Evolutionary conservation across 1,140 invertebrate genomes (phyloP).

Genomic region (Pseudachorutes palmiensis): DNA sequence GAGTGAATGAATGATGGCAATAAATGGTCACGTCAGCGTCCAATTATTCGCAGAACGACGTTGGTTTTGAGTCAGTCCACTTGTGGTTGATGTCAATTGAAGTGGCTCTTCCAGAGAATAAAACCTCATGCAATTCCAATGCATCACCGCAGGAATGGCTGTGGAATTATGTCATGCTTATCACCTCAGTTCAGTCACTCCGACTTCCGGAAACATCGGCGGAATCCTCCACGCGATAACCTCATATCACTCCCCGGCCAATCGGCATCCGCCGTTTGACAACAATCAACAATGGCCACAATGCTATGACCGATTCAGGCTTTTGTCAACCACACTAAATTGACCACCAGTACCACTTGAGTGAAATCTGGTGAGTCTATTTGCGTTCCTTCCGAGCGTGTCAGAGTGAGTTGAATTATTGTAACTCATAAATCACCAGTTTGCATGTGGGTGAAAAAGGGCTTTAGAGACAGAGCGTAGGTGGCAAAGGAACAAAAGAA

Average conservation of each 20-base stretch:
- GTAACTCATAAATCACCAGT: neutral
- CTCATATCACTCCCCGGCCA: too few relatives aligned
- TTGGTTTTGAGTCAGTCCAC: neutral
- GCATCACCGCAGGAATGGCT: too few relatives aligned
- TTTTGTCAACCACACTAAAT: too few relatives aligned
- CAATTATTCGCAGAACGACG: neutral
- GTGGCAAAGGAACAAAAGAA: neutral
- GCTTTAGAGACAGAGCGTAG: neutral
- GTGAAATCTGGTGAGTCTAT: neutral
- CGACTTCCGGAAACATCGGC: neutral
- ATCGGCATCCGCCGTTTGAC: too few relatives aligned
- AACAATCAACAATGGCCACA: too few relatives aligned
- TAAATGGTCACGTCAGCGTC: neutral
- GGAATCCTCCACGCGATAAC: too few relatives aligned
- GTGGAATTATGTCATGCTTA: neutral
- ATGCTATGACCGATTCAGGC: too few relatives aligned
- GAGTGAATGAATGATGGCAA: neutral
- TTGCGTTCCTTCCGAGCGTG: too few relatives aligned
- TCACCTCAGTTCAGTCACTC: neutral
- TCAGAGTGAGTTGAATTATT: neutral
- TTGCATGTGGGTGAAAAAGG: constrained; percentile 4
- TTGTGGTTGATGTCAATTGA: neutral
- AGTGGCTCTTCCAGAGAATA: neutral
- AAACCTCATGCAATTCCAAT: neutral
- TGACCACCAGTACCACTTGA: too few relatives aligned